Base-by-base conservation (phyloP, 1,140 invertebrate species). In the Zaprionus vittiger region DNA sequence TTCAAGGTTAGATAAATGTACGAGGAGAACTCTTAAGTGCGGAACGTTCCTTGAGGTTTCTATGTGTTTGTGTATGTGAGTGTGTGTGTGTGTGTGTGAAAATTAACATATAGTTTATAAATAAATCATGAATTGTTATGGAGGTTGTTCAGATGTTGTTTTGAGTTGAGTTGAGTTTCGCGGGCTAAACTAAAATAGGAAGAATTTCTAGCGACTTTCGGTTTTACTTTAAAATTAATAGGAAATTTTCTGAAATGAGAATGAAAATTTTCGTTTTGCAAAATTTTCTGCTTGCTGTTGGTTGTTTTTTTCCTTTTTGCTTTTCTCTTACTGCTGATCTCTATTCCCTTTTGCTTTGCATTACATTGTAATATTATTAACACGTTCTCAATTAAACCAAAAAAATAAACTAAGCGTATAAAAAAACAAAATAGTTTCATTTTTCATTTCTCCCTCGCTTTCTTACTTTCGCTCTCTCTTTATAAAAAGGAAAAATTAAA, bases 401-500 rank as follows among this genome's bases (percentile, higher is more conserved):
- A 79, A 89, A 86, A 28, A 28, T 24, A 28, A 89, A 87, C 71
- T 83, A 91, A 91, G 83, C 77, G 81, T 91, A 81, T 72, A 75
- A 71, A 31, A 78, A 91, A 91, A 86, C 71, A 90, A 86, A 77
- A 83, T 73, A 77, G 78, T 77, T 77, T 49, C 56, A 65, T 83
- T 83, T 80, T 84, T 85, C 60, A 80, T 71, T 66, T 54, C 38
- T 56, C 26, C 15, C 20, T 31, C 14, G 15, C 54, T 56, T 52
- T 52, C 31, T 34, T 31, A 31, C 52, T 55, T 87, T 73, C 54
- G 81, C 41, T 83, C 76, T 81, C 52, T 81, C 52, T 72, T 80
- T 49, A n/a, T 77, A 64, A 79, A 69, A 80, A 73, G 85, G 72
- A 89, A 87, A 87, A 89, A 89, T 89, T 89, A 89, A 91, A 91